A percentile compares a stretch with the other conserved stretches of the same genome.
phyloP scores from a whole-genome alignment of 2,113 vertebrate species.

The Otocyon megalotis region DNA sequence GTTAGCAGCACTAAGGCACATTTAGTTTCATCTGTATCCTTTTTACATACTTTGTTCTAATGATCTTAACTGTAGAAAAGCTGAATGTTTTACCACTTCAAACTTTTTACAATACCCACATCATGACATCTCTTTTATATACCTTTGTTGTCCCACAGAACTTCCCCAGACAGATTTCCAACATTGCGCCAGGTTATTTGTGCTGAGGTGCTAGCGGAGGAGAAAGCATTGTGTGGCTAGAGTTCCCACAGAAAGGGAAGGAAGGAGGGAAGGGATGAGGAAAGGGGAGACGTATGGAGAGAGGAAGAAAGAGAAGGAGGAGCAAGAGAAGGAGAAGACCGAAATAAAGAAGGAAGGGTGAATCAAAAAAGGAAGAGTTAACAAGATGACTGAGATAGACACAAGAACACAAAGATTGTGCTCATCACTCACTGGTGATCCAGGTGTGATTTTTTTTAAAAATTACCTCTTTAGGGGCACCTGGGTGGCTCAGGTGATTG shows the following conservation, averaged over 20 bases:
- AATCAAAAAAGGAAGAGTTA: neutral
- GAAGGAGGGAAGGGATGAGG: neutral
- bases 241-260: neutral
- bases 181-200: neutral
- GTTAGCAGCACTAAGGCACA: conserved; percentile 3
- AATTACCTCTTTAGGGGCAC: neutral
- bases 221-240: neutral
- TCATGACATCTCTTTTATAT: conserved; percentile 8
- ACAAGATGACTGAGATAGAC: neutral
- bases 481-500: neutral
- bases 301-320: too few relatives aligned
- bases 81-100: conserved; percentile 21
- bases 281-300: too few relatives aligned
- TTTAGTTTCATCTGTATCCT: conserved; percentile 53
- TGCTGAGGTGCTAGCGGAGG: neutral
- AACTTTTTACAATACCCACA: conserved; percentile 9
- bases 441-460: neutral
- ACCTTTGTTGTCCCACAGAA: neutral
- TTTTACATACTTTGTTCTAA: conserved; percentile 51
- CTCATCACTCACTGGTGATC: neutral
- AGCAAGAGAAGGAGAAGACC: neutral
- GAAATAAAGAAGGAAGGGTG: neutral
- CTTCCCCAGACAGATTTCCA: neutral
- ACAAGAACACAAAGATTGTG: neutral
- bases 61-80: conserved; percentile 42